Base-by-base conservation (phyloP, 2,888 invertebrate genomes). In the Apodemia zela region DNA sequence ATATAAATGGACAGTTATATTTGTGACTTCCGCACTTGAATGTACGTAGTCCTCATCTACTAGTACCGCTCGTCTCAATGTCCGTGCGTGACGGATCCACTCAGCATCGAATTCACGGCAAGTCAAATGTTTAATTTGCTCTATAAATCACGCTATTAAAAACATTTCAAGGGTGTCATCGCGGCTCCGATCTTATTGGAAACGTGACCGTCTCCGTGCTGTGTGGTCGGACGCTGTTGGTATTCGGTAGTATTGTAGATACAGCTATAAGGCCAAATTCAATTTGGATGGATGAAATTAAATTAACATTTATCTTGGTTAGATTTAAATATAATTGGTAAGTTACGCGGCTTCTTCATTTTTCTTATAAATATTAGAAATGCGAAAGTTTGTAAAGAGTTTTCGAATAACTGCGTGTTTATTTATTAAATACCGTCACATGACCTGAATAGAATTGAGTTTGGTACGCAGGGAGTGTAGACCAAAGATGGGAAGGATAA, bases 101-200 rank as follows among this genome's bases (percentile, higher is more conserved):
- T 90, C 90, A 90, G 80, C 84, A 74, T 81, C 85, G 81, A 86
- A 90, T 91, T 90, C 90, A 91, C 89, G 90, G 75, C 86, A 89
- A 90, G 87, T 91, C 90, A 91, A 90, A 91, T 91, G 90, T 91
- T 91, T 91, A 91, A 91, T 90, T 91, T 91, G 89, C 85, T 90
- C 89, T 90, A 89, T 90, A 90, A 90, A 89, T 89, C 89, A 90
- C 82, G 85, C 87, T 81, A 91, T 90, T 91, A 89, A 85, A 89
- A 86, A 84, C 87, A 85, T 91, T 91, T 90, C 89, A 90, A 87
- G 90, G 90, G 89, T 89, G 90, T 90, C 90, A 89, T 89, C 87
- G 85, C 82, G 80, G 82, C 78, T 77, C 82, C 80, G 84, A 83
- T 82, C 86, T 89, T 84, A 87, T 89, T 86, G 87, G 85, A 82